These are phyloP conservation scores for Scarus forsteni DNA, from an alignment of 2,797 vertebrate species.

Conservation along the genomic window DNA sequence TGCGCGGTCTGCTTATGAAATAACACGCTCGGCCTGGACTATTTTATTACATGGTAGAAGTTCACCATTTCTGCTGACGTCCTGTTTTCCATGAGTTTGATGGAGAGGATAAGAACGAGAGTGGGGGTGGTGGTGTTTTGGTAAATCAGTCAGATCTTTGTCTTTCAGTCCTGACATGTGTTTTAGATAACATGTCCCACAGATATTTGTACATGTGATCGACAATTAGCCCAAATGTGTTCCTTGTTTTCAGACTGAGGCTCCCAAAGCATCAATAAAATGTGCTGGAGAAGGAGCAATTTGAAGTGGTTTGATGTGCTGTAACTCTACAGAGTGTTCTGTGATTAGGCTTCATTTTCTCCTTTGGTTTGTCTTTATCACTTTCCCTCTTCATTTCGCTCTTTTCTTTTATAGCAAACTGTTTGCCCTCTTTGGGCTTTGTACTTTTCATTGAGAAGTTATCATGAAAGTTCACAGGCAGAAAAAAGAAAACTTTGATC, in stretches of 20 bases:
- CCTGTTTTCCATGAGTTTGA: constrained; percentile 75
- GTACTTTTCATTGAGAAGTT: constrained; percentile 36
- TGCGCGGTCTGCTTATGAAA: constrained; percentile 73
- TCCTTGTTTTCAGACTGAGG: constrained; percentile 57
- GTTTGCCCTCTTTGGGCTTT: constrained; percentile 42
- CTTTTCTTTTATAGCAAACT: constrained; percentile 45
- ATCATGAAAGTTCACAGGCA: constrained; percentile 39
- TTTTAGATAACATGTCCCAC: constrained; percentile 56
- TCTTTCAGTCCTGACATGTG: constrained; percentile 42
- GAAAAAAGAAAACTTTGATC: constrained; percentile 45
- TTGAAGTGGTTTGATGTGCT: constrained; percentile 65
- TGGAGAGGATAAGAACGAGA: constrained; percentile 40
- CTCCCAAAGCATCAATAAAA: constrained; percentile 56
- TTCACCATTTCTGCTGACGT: constrained; percentile 74
- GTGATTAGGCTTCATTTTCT: constrained; percentile 64
- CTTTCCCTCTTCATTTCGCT: constrained; percentile 43
- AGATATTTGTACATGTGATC: constrained; percentile 56
- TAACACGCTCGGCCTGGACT: constrained; percentile 61
- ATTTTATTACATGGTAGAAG: constrained; percentile 71
- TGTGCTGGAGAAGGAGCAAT: constrained; percentile 30
- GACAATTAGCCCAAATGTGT: constrained; percentile 59
- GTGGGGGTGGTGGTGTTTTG: constrained; percentile 43
- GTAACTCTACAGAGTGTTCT: constrained; percentile 45
- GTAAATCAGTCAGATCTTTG: constrained; percentile 38
- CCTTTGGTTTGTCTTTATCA: constrained; percentile 64